Conservation (phyloP, 2,797 vertebrate genomes). For the Heteromormyrus szaboi region DNA sequence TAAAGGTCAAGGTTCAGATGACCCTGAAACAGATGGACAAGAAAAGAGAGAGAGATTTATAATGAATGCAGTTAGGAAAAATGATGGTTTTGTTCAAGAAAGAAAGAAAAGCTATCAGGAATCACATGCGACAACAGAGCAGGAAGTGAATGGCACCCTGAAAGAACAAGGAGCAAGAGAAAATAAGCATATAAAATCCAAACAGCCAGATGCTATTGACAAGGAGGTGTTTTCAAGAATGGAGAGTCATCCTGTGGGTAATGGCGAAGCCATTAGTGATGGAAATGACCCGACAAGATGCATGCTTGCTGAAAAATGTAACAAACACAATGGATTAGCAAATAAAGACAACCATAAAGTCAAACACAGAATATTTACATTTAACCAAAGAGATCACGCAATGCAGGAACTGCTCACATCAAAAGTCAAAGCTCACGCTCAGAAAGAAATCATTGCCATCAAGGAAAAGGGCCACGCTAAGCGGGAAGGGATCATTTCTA, state of each 20-base stretch:
- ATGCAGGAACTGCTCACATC: neutral
- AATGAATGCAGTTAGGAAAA: neutral
- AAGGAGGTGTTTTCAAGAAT: neutral
- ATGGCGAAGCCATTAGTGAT: neutral
- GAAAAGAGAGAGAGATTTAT: neutral
- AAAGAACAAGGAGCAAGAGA: neutral
- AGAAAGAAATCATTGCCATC: neutral
- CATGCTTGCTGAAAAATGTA: neutral
- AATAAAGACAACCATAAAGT: neutral
- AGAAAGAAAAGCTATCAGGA: neutral
- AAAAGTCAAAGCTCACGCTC: slow-evolving; percentile 9
- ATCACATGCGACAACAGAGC: neutral
- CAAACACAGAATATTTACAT: slow-evolving; percentile 10
- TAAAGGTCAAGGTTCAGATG: neutral
- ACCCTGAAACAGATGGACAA: neutral
- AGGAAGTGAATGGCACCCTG: neutral
- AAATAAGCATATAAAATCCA: neutral
- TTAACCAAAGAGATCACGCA: slow-evolving; percentile 4
- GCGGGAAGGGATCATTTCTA: neutral
- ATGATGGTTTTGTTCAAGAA: neutral
- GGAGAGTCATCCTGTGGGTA: neutral
- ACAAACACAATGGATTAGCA: neutral
- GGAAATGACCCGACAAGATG: neutral
- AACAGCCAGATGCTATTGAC: neutral
- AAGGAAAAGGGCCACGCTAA: slow-evolving; percentile 10